Base-by-base conservation (phyloP, 2,797 vertebrate species). In the Adelosebastes latens region DNA sequence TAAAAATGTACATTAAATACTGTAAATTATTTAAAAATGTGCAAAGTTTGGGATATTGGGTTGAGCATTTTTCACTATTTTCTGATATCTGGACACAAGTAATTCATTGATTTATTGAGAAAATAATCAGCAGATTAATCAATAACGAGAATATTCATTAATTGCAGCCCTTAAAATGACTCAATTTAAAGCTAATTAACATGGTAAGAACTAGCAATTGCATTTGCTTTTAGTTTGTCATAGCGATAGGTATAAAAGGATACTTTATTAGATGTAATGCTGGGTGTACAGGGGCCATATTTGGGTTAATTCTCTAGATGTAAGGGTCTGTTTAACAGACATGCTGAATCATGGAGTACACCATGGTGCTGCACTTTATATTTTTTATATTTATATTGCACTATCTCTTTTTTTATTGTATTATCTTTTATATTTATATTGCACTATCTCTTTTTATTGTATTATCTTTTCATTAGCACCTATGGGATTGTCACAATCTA, bases 321-420 rank as follows among this genome's bases (percentile, higher is more conserved):
- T n/a, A 39, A 4, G 5, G 10, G 2, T 10, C 2, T 27, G 32
- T 24, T 49, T 1, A 7, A 1, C 0, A 20, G 36, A 69, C 53
- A 8, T 84, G 72, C 82, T 77, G 86, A 66, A 66, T 87, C 89
- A 83, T 24, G 72, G 25, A 20, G 46, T 10, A 10, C 4, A n/a
- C 34, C 5, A 9, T 9, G 27, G 22, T 25, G 18, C 34, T 5
- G 1, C 31, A 8, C 7, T 6, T 1, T 42, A 42, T 42, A 42
- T 42, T 39, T 42, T 39, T 39, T 31, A 31, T 31, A 31, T 31
- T 31, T 1, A 31, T 31, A 31, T 31, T 31, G 29, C 29, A 31
- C 29, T 31, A 31, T 31, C 7, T 31, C 6, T 31, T 31, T 29
- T 1, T 34, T 34, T 11, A 34, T 34, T 34, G 34, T 36, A 36